Evolutionary conservation across 2,888 invertebrate species (phyloP), one percentile per base, ranked within the genome.

Genomic region (Andrena hattorfiana): DNA sequence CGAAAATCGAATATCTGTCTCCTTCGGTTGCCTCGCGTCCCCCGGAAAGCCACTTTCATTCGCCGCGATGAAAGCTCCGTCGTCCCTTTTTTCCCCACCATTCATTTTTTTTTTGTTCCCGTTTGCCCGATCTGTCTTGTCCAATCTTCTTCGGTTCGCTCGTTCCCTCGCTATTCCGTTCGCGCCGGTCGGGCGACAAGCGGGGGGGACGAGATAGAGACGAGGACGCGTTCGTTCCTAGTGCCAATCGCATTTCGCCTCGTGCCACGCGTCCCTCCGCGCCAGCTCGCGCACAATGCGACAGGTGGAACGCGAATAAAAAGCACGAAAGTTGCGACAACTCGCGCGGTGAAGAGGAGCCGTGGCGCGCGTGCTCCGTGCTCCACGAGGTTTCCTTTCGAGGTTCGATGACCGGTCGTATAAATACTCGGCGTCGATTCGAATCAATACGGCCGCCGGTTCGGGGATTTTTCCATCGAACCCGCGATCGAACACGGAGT

Each of bases 281-380:
- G 68, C 60, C 35, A 66, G 30, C 63, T 26, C 49, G 59, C 59
- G 56, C 48, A 73, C 73, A 75, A 81, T 78, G 85, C 85, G 88
- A 86, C 85, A 88, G 87, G 79, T 83, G 85, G 82, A 85, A 83
- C 75, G 74, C 82, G 77, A 81, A 79, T 73, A 77, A 85, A 85
- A 85, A 86, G 84, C 71, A 30, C 62, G 74, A 79, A 73, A 70
- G 62, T 76, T 69, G 73, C 59, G 54, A 48, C 63, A n/a, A 60
- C 68, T 59, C 32, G 26, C 7, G 56, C 23, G 32, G 63, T 26
- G 49, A 72, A 72, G 28, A 23, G 64, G 49, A 42, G 42, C 5
- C 42, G 42, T 42, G 1, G 60, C 48, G 60, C 48, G 48, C 8
- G 48, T 51, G 70, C 28, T 20, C 54, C 35, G 48, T 42, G 60